Evolutionary conservation across 2,113 vertebrate genomes (phyloP), one percentile per base, ranked within the genome.

Genomic region (Sisor rabdophorus): DNA sequence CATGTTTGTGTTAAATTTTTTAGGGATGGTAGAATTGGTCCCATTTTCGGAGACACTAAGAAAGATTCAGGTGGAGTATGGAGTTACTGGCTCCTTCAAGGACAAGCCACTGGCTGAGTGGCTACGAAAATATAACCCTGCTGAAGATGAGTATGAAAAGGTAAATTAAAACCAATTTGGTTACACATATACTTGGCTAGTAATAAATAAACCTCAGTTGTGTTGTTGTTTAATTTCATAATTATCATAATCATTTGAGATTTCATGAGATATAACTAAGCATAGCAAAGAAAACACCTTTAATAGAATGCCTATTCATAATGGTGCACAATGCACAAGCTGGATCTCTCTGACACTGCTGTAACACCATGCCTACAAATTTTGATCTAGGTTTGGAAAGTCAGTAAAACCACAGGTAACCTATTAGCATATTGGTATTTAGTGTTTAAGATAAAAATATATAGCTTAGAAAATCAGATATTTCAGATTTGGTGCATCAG

Each of bases 111-210:
- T 98, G 87, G 96, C 97, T 0, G 97, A 99, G 81, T 99, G 97
- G 97, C 89, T 99, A 17, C 90, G 96, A 73, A 99, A 99, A 81
- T 98, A 98, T 78, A 99, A 98, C 88, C 95, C 96, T 69, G 95
- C 96, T 22, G 97, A 99, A 85, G 96, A 99, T 30, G 97, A 99
- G 77, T 99, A 99, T 68, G 96, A 98, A 82, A 99, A 98, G 95
- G 97, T 98, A 85, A 86, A n/a, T 64, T 32, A 19, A n/a, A 40
- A 36, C 1, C 32, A 70, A 50, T 68, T 15, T 10, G 1, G 54
- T 30, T 36, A 3, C 0, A 2, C 11, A 2, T 36, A 10, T 55
- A 36, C 3, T 11, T 53, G 0, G 15, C 11, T 30, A 28, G 11
- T 30, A 17, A 17, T n/a, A n/a, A n/a, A n/a, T n/a, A n/a, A n/a